Base-by-base conservation (phyloP, 2,888 invertebrate genomes). In the Elegia similella region DNA sequence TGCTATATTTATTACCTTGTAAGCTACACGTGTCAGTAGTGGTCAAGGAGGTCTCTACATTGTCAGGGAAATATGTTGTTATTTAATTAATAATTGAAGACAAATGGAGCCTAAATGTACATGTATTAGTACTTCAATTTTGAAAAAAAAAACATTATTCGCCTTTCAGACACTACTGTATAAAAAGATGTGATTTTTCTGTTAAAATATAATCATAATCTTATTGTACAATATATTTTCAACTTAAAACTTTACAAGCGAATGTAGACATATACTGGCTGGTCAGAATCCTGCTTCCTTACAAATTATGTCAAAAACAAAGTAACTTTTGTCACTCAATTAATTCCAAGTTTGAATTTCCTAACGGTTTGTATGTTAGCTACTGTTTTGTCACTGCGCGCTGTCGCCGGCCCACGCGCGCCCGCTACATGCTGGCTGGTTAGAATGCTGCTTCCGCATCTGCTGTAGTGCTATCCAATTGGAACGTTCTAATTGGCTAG, bases 361-460 rank as follows among this genome's bases (percentile, higher is more conserved):
- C 29, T 10, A 23, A 29, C 46, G n/a, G 16, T 59, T 44, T 58
- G n/a, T n/a, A n/a, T 17, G 13, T 38, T 55, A 58, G 58, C 60
- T 59, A 59, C 62, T 42, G 67, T 66, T 63, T 60, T 77, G 79
- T 80, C 76, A 79, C 75, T 56, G 53, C 72, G 78, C 76, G 72
- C 67, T 77, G 74, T 77, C 59, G 67, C 61, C 83, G 68, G 72
- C 88, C 88, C 85, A 88, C 87, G 86, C 87, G 73, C 69, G 56
- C 58, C 55, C 62, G 60, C 67, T 75, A 83, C 86, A 85, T 73
- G 84, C 78, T 76, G 69, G 78, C 65, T 56, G 57, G 59, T 62
- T 64, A 61, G 61, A 65, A 53, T 62, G 63, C 61, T 66, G 67
- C 75, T 83, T 82, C 82, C 81, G 80, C 67, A 72, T 78, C 71